Conservation (phyloP, 2,888 invertebrate species). For the Entomobrya multifasciata region DNA sequence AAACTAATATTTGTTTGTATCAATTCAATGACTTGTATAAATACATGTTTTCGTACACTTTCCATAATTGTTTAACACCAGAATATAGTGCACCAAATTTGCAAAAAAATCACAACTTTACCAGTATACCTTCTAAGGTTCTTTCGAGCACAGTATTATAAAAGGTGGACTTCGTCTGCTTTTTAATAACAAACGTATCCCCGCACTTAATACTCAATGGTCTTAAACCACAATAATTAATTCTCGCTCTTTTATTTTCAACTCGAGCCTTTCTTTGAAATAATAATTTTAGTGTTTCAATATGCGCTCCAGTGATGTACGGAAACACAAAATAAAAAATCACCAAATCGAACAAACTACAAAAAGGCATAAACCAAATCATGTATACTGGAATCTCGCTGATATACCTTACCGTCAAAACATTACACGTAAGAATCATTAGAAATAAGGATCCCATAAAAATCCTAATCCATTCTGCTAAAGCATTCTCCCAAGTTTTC, state of each 20-base stretch:
- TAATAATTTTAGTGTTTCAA: too few relatives aligned
- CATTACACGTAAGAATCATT: background rate
- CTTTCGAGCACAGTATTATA: conserved; percentile 1
- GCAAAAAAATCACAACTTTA: too few relatives aligned
- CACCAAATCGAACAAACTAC: background rate
- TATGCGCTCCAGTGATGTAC: background rate
- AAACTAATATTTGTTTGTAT: too few relatives aligned
- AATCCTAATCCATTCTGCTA: background rate
- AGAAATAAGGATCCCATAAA: background rate
- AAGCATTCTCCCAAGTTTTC: conserved; percentile 3
- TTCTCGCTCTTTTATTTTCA: too few relatives aligned
- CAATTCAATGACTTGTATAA: too few relatives aligned
- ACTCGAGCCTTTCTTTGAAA: background rate
- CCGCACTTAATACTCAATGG: conserved; percentile 17
- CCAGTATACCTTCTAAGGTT: background rate
- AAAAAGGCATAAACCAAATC: background rate
- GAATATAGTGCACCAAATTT: too few relatives aligned
- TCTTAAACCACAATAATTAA: too few relatives aligned
- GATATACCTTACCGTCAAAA: background rate
- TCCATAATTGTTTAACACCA: too few relatives aligned
- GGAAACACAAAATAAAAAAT: conserved; percentile 5
- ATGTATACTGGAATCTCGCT: background rate
- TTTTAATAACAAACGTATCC: background rate
- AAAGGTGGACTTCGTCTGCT: conserved; percentile 2
- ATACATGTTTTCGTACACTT: too few relatives aligned